Evolutionary conservation across 2,113 vertebrate species (phyloP).

Genomic region (Bombycilla garrulus): DNA sequence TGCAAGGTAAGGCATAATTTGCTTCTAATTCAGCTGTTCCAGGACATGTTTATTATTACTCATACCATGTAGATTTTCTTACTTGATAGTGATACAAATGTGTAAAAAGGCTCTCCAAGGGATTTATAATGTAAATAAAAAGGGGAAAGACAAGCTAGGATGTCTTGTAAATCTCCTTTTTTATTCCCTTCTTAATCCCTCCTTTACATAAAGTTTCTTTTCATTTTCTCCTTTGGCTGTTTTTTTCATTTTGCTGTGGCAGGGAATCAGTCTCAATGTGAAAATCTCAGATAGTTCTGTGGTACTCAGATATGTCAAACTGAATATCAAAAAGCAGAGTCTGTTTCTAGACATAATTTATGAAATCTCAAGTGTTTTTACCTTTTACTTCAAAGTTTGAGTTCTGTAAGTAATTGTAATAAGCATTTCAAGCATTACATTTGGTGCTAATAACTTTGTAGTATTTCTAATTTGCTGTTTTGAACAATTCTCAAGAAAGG

Average conservation of each 20-base stretch:
- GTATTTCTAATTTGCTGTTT: neutral
- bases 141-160: neutral
- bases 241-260: neutral
- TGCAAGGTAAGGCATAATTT: conserved; percentile 67
- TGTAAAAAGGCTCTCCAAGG: neutral
- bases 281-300: neutral
- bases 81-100: neutral
- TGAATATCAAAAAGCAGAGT: neutral
- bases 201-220: neutral
- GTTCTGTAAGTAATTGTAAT: neutral
- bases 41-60: neutral
- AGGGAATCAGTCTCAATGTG: neutral
- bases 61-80: neutral
- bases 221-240: neutral
- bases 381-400: neutral
- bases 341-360: neutral
- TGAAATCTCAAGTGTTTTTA: neutral
- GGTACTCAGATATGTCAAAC: neutral
- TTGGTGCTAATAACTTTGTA: neutral
- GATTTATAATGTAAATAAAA: neutral
- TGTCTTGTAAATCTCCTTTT: neutral
- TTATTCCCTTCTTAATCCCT: neutral
- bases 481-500: neutral
- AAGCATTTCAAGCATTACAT: neutral
- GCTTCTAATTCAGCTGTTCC: neutral